These are phyloP conservation scores for Odontocolon sp. DNA, from an alignment of 2,888 invertebrate genomes.

Conservation along the genomic window DNA sequence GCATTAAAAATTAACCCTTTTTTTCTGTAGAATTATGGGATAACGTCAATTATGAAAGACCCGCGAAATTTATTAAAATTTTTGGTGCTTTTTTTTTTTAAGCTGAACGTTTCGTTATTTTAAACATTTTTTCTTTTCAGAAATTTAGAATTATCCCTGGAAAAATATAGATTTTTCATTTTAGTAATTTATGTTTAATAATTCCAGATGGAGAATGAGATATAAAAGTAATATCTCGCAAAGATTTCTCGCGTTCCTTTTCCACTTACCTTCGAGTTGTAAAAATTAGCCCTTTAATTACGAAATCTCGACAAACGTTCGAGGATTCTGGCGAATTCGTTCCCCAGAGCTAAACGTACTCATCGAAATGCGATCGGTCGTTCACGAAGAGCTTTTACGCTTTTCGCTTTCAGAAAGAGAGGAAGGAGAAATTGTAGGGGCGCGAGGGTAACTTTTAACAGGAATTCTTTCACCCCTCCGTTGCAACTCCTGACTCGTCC, in stretches of 20 bases:
- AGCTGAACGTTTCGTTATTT: no score
- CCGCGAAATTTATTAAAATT: no score
- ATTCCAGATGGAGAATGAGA: no score
- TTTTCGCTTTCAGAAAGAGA: slow-evolving; percentile 15
- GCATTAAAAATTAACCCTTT: no score
- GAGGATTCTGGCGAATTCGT: slow-evolving; percentile 11
- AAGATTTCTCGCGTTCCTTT: background rate
- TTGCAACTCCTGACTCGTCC: slow-evolving; percentile 48
- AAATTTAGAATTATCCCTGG: no score
- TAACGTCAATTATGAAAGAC: no score
- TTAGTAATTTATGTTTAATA: no score
- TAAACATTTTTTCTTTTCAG: no score
- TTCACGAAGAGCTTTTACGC: slow-evolving; percentile 42
- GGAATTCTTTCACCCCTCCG: slow-evolving; percentile 51
- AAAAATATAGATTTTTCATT: no score
- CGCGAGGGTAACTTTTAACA: slow-evolving; percentile 50
- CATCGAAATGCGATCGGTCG: slow-evolving; percentile 51
- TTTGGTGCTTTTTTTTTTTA: no score
- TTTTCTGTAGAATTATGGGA: no score
- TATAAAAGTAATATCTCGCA: no score
- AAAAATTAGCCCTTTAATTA: slow-evolving; percentile 35
- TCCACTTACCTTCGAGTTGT: background rate
- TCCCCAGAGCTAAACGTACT: slow-evolving; percentile 22
- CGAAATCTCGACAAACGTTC: slow-evolving; percentile 37
- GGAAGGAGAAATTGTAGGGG: background rate